Evolutionary conservation across 2,888 invertebrate species (phyloP), one percentile per base, ranked within the genome.

Genomic region (Lydus trimaculatus): DNA sequence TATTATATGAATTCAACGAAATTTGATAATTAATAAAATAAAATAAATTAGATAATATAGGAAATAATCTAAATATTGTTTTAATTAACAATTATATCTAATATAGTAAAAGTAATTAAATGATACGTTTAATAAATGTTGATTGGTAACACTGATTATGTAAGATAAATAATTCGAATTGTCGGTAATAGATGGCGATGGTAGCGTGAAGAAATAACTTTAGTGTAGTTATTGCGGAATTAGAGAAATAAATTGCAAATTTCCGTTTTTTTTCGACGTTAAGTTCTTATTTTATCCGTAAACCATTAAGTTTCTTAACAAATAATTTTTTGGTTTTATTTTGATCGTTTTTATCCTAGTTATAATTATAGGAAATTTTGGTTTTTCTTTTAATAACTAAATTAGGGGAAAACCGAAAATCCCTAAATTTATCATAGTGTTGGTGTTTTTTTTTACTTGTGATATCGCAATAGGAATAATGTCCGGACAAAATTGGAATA

Each of bases 401-500:
- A 2, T 25, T 52, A 13, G 52, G 23, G 52, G 52, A 52, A 52
- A 52, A 52, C 23, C 23, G 13, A 52, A 52, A 52, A 5, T 52
- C 23, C 1, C 52, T 25, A 52, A 52, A 52, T 23, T 11, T 8
- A 8, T 8, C 3, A 17, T 8, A 2, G 48, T 52, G 52, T 11
- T 52, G 11, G 20, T 20, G 3, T 48, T 20, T n/a, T 5, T 43
- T 43, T 33, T 9, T 64, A 2, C n/a, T 63, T 11, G 25, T 31
- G 8, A 56, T 20, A 43, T 65, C n/a, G n/a, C n/a, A n/a, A n/a
- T n/a, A n/a, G n/a, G 23, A 33, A 69, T 61, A 59, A 62, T 33
- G 23, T 63, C 69, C 15, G 68, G 39, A 62, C 73, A 48, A 83
- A 85, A 72, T 84, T 83, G 66, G 15, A 25, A 64, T 31, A 64